A percentile compares a stretch with the other conserved stretches of the same genome.
These are phyloP conservation scores for Drosophila bunnanda DNA, from an alignment of 2,888 invertebrate species.

Conservation along the genomic window DNA sequence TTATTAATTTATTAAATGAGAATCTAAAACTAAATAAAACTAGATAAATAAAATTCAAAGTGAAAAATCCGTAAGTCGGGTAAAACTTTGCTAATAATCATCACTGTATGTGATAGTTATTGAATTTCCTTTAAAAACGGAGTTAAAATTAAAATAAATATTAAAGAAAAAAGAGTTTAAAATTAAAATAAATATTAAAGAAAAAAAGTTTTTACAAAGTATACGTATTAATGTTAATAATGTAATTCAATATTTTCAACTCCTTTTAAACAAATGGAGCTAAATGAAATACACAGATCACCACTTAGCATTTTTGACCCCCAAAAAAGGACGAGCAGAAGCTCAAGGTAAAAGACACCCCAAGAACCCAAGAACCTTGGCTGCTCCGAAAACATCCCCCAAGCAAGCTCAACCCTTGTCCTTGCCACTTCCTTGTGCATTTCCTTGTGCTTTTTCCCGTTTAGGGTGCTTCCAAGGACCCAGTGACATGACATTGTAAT, in stretches of 20 bases:
- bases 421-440: constrained; percentile 51
- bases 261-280: background rate
- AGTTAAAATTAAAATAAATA: no score
- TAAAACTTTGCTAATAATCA: no score
- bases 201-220: no score
- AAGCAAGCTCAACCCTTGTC: constrained; percentile 72
- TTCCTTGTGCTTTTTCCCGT: constrained; percentile 44
- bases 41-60: no score
- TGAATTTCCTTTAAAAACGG: no score
- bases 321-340: constrained; percentile 16
- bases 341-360: constrained; percentile 22
- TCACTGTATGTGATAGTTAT: no score
- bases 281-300: constrained; percentile 1
- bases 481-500: constrained; percentile 80
- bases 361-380: constrained; percentile 29
- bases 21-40: no score
- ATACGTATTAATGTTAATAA: no score
- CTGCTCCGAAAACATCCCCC: constrained; percentile 43
- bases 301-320: background rate
- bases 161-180: no score
- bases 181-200: no score
- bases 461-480: constrained; percentile 79
- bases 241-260: background rate
- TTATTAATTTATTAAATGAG: no score
- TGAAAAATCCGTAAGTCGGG: no score